Percentiles rank a stretch among this genome's conserved stretches.
Evolutionary conservation across 2,113 vertebrate species (phyloP).

Genomic region (Columbina picui): DNA sequence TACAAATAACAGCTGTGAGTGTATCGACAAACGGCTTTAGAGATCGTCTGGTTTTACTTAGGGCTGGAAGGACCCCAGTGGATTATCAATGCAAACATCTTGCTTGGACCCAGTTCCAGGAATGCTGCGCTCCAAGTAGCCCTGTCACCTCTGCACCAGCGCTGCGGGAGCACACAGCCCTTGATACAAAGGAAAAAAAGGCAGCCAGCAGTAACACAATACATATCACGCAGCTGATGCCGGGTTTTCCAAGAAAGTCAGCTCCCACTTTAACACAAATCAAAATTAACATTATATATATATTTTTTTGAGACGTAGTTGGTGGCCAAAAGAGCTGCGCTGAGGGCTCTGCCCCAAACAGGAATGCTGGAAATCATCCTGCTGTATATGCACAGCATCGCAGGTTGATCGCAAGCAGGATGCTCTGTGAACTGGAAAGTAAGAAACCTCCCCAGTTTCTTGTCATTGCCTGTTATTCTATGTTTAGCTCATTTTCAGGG

Average conservation of each 20-base stretch:
- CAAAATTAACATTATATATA: background rate
- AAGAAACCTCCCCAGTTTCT: background rate
- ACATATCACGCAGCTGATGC: background rate
- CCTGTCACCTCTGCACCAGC: background rate
- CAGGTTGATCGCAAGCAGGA: background rate
- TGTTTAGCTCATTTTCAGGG: background rate
- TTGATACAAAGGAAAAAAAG: background rate
- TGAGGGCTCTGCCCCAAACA: background rate
- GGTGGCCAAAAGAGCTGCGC: background rate
- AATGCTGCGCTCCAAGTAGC: background rate
- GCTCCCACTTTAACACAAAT: background rate
- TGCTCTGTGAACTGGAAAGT: background rate
- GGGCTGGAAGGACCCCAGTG: conserved; percentile 7
- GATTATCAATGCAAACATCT: background rate
- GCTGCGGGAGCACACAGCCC: background rate
- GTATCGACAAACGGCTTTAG: background rate
- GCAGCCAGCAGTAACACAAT: background rate
- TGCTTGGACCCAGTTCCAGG: background rate
- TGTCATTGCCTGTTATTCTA: background rate
- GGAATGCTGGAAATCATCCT: background rate
- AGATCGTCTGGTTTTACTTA: conserved; percentile 11
- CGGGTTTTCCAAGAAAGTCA: background rate
- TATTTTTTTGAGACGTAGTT: background rate
- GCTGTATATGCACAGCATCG: background rate
- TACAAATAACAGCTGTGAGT: background rate